Evolutionary conservation across 2,797 vertebrate genomes (phyloP).

Genomic region (Spinus pinus): DNA sequence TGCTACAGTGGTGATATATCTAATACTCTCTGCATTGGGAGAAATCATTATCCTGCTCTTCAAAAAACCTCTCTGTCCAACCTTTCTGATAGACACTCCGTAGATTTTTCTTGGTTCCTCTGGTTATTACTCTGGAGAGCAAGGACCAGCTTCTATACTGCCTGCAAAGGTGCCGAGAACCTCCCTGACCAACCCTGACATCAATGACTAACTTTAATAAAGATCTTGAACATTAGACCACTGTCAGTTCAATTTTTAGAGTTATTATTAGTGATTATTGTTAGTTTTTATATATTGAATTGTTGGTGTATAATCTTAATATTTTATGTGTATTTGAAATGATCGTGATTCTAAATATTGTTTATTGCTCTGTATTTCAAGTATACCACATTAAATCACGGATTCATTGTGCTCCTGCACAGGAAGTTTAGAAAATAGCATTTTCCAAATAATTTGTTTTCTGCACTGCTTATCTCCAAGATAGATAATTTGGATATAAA

Average conservation of each 20-base stretch:
- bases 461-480: background rate
- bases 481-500: background rate
- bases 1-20: background rate
- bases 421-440: background rate
- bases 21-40: background rate
- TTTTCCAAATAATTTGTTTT: background rate
- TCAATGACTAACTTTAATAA: background rate
- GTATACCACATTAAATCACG: background rate
- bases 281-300: background rate
- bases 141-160: background rate
- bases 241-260: background rate
- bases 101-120: background rate
- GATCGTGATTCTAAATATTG: background rate
- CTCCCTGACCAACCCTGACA: background rate
- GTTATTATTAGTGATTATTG: background rate
- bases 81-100: background rate
- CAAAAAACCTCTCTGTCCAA: background rate
- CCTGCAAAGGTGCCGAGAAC: background rate
- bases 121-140: background rate
- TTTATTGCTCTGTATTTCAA: background rate
- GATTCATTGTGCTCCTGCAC: background rate
- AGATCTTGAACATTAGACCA: background rate
- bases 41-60: background rate
- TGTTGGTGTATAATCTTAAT: background rate
- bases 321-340: background rate